Evolutionary conservation across 2,888 invertebrate genomes (phyloP).

Genomic region (Rhamphomyia laevipes): DNA sequence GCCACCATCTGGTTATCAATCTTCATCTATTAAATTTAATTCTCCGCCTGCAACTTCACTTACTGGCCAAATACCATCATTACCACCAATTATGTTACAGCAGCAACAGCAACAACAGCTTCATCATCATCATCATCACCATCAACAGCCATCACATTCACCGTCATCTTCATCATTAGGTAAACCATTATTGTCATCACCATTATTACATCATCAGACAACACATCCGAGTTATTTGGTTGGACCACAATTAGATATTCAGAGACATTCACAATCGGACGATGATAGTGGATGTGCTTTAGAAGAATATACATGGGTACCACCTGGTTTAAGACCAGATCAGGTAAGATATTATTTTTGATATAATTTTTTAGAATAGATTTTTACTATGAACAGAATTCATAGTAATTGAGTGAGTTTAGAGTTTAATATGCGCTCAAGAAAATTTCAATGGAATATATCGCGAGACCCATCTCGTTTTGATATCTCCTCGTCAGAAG

Average conservation of each 20-base stretch:
- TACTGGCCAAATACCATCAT: neutral
- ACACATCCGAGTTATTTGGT: constrained; percentile 32
- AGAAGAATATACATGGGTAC: constrained; percentile 98
- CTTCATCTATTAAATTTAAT: constrained; percentile 10
- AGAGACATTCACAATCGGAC: constrained; percentile 84
- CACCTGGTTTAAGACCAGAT: constrained; percentile 89
- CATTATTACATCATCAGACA: constrained; percentile 31
- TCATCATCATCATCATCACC: constrained; percentile 20
- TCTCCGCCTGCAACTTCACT: neutral
- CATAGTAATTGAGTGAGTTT: too few species aligned
- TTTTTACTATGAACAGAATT: too few species aligned
- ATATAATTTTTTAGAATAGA: neutral
- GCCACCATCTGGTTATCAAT: constrained; percentile 10
- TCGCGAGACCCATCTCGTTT: too few species aligned
- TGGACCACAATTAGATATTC: constrained; percentile 50
- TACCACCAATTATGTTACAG: constrained; percentile 13
- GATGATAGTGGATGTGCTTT: constrained; percentile 98
- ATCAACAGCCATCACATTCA: constrained; percentile 13
- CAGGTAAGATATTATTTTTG: constrained; percentile 53
- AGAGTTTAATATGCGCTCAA: too few species aligned
- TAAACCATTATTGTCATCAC: constrained; percentile 33
- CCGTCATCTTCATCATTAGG: constrained; percentile 21
- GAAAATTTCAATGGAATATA: too few species aligned
- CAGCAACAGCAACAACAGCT: constrained; percentile 22
- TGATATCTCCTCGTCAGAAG: too few species aligned